Evolutionary conservation across 23 tunicate genomes (phyloP).

Genomic region (Phallusia fumigata): DNA sequence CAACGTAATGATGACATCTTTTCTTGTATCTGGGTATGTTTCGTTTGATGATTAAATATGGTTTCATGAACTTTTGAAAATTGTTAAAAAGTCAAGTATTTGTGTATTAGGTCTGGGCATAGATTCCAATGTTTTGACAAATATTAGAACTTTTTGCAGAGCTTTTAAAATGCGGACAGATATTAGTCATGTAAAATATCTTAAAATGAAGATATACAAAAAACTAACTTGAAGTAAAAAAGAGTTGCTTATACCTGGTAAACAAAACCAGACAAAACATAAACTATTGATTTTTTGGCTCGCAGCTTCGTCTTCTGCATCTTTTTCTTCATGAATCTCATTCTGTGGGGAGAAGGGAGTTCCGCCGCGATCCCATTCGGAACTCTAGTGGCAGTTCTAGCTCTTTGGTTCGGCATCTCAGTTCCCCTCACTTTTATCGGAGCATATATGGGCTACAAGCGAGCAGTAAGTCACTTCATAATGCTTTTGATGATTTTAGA

Average conservation of each 20-base stretch:
- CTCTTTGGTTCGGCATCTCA: constrained; percentile 97
- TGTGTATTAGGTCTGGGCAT: neutral
- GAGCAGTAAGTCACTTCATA: constrained; percentile 29
- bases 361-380: constrained; percentile 99
- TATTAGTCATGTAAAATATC: neutral
- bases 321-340: constrained; percentile 96
- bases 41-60: neutral
- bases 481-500: no score
- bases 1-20: constrained; percentile 95
- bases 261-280: neutral
- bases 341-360: constrained; percentile 89
- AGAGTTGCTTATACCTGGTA: neutral
- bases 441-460: constrained; percentile 93
- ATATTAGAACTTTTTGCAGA: neutral
- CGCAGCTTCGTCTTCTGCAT: constrained; percentile 79
- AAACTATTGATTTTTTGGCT: neutral
- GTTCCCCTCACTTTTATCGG: constrained; percentile 97
- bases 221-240: neutral
- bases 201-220: neutral
- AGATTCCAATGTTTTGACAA: neutral
- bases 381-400: constrained; percentile 87
- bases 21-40: constrained; percentile 91
- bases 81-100: no score
- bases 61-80: no score
- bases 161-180: no score